Conservation (phyloP, 2,888 invertebrate genomes). For the Nephrotoma guestfalica region DNA sequence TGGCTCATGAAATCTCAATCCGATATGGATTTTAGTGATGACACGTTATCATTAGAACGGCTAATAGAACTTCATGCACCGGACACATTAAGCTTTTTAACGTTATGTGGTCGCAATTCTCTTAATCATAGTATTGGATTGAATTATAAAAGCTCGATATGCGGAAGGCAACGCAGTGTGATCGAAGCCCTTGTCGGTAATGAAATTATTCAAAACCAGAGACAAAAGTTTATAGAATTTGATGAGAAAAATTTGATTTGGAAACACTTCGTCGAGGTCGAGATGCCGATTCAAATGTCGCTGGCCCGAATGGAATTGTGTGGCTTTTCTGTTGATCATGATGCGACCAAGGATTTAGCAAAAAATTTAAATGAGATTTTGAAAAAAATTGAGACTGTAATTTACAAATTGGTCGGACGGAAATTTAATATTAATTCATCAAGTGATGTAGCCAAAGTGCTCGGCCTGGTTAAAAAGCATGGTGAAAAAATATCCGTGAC, state of each 20-base stretch:
- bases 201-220: constrained; percentile 10
- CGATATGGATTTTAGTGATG: constrained; percentile 22
- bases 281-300: constrained; percentile 56
- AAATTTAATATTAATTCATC: constrained; percentile 66
- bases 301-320: constrained; percentile 64
- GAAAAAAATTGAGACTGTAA: constrained; percentile 52
- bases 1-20: constrained; percentile 59
- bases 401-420: constrained; percentile 58
- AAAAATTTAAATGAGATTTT: constrained; percentile 47
- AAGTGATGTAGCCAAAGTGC: constrained; percentile 59
- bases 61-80: constrained; percentile 23
- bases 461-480: constrained; percentile 47
- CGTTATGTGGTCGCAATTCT: constrained; percentile 21
- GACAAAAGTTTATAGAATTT: constrained; percentile 26
- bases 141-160: constrained; percentile 21
- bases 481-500: constrained; percentile 49
- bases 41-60: constrained; percentile 11
- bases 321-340: constrained; percentile 57
- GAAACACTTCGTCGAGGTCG: constrained; percentile 33
- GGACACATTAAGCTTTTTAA: constrained; percentile 22
- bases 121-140: constrained; percentile 24
- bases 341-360: constrained; percentile 43
- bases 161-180: constrained; percentile 23
- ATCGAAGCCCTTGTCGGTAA: constrained; percentile 11
- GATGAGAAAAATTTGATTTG: neutral